Conservation (phyloP, 1,140 invertebrate genomes). For the Scylla paramamosain region DNA sequence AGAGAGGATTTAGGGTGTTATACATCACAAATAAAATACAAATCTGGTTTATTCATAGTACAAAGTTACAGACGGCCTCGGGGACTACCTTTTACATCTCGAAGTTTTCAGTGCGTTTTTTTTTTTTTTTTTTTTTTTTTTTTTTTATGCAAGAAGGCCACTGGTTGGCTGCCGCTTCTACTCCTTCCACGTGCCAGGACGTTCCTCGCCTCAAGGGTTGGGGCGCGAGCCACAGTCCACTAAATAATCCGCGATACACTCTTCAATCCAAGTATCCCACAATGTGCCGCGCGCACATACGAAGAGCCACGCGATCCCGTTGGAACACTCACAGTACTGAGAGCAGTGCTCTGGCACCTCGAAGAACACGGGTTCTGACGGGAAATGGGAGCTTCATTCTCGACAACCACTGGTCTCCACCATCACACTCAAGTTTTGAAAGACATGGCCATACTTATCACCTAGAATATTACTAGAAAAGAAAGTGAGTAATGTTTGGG, state of each 20-base stretch:
- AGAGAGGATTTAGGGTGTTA: too few species aligned
- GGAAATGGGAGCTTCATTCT: background rate
- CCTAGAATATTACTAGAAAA: too few species aligned
- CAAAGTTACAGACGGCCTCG: too few species aligned
- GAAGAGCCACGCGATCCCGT: slow-evolving; percentile 42
- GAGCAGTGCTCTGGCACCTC: background rate
- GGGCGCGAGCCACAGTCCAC: slow-evolving; percentile 50
- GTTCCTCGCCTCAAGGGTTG: background rate
- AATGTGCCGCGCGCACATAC: background rate
- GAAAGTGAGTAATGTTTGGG: too few species aligned
- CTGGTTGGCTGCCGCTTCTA: background rate
- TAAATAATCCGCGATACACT: background rate
- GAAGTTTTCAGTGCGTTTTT: too few species aligned
- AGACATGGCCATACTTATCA: too few species aligned
- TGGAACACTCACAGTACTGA: slow-evolving; percentile 57
- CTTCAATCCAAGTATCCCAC: background rate
- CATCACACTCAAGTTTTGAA: too few species aligned
- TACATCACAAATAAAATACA: too few species aligned
- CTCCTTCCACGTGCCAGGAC: background rate
- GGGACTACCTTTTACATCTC: too few species aligned
- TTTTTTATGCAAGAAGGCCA: background rate
- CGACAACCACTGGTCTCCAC: too few species aligned
- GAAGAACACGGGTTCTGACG: background rate
- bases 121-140: too few species aligned
- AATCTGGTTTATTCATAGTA: too few species aligned